Evolutionary conservation across 2,888 invertebrate species (phyloP).

Genomic region (Rotaria sp.): DNA sequence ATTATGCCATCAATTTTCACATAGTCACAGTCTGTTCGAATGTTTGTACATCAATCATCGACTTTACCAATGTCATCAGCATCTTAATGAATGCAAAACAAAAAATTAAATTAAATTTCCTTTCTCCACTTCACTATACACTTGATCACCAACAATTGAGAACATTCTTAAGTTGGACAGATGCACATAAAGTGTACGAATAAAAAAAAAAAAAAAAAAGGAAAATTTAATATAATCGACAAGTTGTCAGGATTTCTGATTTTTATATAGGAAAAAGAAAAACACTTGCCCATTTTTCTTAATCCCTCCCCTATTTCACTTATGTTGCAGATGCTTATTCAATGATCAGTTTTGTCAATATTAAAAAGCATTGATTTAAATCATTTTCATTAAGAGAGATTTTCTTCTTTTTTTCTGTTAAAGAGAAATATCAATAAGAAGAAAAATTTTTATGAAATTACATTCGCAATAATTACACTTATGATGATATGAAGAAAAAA

Average conservation of each 20-base stretch:
- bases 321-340: background rate
- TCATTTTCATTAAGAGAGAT: background rate
- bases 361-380: background rate
- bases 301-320: background rate
- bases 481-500: background rate
- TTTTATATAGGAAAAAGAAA: background rate
- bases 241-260: background rate
- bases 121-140: background rate
- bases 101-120: background rate
- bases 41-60: constrained; percentile 7
- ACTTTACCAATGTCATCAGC: constrained; percentile 8
- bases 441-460: no score
- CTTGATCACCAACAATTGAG: background rate
- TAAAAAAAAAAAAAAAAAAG: background rate
- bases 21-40: background rate
- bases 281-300: background rate
- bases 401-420: background rate
- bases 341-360: constrained; percentile 7
- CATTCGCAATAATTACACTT: no score
- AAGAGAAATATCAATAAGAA: background rate
- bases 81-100: constrained; percentile 19
- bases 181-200: background rate
- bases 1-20: background rate
- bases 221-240: background rate
- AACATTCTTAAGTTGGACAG: background rate